Base-by-base conservation (phyloP, 1,140 invertebrate species). In the Melitaea cinxia region DNA sequence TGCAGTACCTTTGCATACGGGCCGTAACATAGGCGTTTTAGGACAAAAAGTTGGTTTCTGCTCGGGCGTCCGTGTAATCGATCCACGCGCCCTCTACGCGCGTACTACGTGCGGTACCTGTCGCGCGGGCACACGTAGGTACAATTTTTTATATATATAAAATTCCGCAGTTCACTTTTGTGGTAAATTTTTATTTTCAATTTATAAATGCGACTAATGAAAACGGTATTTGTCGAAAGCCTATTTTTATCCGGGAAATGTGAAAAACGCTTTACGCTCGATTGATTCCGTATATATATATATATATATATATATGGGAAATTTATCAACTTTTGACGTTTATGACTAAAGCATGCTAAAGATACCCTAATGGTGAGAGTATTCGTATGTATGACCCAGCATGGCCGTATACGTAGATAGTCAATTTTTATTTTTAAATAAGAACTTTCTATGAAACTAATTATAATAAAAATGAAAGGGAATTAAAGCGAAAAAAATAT, bases 21-120 rank as follows among this genome's bases (percentile, higher is more conserved):
- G 14, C 6, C 17, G 21, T 42, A 45, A 57, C 26, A n/a, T 33
- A 57, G 24, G 45, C 35, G 54, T 57, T 57, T 57, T 23, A 12
- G 23, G 19, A 42, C 42, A 57, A 57, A 42, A 57, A 17, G 33
- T 45, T 7, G 15, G 37, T 57, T 57, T 57, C 28, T 42, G 54
- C 45, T 14, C 42, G 21, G 39, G 23, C 54, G 37, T 45, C 33
- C 37, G 7, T 24, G 37, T 57, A 57, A 57, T 57, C 54, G 54
- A 57, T 45, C 54, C 28, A 57, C 28, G 39, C 39, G 21, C 54
- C 21, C 39, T 24, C 15, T 45, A 45, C 10, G 21, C 19, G 42
- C 14, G 9, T 47, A 24, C 7, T 7, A 17, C 19, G 42, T 0
- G n/a, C 1, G 9, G 23, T 6, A 15, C 14, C 23, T 15, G 23